A percentile compares a stretch with the other conserved stretches of the same genome.
Evolutionary conservation across 2,113 vertebrate genomes (phyloP).

Genomic region (Scartelaos histophorus): DNA sequence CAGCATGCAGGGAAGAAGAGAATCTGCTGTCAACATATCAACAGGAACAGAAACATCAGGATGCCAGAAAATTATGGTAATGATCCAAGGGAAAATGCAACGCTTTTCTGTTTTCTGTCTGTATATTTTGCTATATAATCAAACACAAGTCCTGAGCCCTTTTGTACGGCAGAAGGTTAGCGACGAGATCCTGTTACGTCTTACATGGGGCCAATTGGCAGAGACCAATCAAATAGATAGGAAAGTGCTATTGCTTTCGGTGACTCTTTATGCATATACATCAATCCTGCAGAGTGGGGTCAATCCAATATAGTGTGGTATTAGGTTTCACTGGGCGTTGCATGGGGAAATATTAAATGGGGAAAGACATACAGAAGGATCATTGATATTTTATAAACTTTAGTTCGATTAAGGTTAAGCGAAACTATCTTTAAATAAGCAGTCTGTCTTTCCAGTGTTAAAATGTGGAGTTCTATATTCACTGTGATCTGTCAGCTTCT

Average conservation of each 20-base stretch:
- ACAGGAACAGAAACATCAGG: constrained; percentile 1
- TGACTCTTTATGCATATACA: neutral
- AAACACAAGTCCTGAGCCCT: neutral
- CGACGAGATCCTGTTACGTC: neutral
- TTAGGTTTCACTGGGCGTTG: neutral
- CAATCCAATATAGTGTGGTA: neutral
- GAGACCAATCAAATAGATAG: constrained; percentile 1
- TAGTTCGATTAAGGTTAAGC: neutral
- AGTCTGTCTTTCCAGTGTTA: neutral
- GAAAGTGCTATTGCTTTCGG: neutral
- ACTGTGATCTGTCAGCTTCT: neutral
- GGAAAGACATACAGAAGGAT: neutral
- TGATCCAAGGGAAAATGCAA: neutral
- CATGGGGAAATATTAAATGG: neutral
- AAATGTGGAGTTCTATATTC: neutral
- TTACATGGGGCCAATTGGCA: neutral
- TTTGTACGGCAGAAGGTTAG: neutral
- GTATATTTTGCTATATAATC: neutral
- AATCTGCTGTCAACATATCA: constrained; percentile 16
- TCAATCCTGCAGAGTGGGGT: constrained; percentile 6
- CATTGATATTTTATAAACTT: no score
- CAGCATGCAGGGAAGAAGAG: constrained; percentile 6
- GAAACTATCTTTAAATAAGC: no score
- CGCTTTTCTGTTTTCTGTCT: neutral
- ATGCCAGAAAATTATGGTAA: neutral